These are phyloP conservation scores for Pao palembangensis DNA, from an alignment of 2,113 vertebrate species.

Conservation along the genomic window DNA sequence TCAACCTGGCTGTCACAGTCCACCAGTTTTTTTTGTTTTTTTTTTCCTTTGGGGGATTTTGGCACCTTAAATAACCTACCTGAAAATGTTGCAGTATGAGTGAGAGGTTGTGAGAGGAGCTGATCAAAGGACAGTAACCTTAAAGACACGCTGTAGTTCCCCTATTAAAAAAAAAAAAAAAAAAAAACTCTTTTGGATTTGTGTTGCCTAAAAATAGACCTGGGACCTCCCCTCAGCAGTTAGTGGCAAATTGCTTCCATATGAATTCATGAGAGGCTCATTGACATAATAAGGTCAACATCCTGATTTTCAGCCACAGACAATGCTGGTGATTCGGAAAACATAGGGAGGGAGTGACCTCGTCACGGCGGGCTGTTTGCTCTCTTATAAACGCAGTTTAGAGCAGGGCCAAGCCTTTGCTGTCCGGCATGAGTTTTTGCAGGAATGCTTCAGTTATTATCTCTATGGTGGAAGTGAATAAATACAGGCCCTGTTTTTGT, in stretches of 20 bases:
- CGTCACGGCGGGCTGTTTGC: no score
- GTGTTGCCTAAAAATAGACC: background rate
- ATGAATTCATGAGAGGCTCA: background rate
- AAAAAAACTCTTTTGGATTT: background rate
- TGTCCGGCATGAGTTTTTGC: no score
- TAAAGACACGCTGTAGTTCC: constrained; percentile 2
- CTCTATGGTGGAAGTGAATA: no score
- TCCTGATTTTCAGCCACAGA: background rate
- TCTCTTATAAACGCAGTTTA: no score
- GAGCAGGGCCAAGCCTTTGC: no score
- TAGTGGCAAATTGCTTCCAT: background rate
- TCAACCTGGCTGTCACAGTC: constrained; percentile 19
- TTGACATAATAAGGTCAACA: background rate
- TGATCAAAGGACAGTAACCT: constrained; percentile 2
- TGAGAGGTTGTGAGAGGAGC: background rate
- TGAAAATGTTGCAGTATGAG: no score
- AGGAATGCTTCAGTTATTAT: no score
- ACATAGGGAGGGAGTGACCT: no score
- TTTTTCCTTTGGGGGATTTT: no score
- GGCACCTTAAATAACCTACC: no score
- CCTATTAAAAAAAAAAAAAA: background rate
- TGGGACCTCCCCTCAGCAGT: background rate
- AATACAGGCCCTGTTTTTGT: no score
- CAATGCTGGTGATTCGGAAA: background rate
- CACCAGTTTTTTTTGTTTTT: no score